A percentile compares a stretch with the other conserved stretches of the same genome.
These are phyloP conservation scores for Gandaritis pyraliata DNA, from an alignment of 2,888 invertebrate species.

Conservation along the genomic window DNA sequence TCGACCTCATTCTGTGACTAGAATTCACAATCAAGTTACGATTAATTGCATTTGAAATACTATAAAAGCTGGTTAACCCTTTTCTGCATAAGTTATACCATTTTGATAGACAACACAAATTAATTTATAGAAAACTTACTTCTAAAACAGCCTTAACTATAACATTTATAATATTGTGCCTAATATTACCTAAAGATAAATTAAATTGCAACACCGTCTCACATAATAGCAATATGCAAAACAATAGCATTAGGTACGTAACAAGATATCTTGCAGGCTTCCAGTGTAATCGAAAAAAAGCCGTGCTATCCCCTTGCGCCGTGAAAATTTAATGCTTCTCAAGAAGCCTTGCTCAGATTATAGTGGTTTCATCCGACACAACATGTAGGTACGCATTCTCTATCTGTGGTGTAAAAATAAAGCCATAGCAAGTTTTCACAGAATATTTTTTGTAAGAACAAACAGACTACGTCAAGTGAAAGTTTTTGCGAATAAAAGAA, in stretches of 20 bases:
- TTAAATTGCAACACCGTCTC: constrained; percentile 14
- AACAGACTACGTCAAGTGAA: background rate
- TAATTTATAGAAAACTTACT: background rate
- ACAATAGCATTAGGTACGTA: constrained; percentile 38
- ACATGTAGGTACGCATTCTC: constrained; percentile 25
- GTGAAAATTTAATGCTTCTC: constrained; percentile 65
- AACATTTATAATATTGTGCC: too few relatives aligned
- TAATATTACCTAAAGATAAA: background rate
- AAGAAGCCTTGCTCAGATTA: constrained; percentile 70
- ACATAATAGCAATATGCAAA: constrained; percentile 3
- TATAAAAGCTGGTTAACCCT: constrained; percentile 20
- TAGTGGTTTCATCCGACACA: constrained; percentile 59
- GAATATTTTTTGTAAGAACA: constrained; percentile 6
- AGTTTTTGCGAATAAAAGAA: background rate
- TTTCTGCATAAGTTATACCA: constrained; percentile 4
- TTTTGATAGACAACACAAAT: constrained; percentile 11
- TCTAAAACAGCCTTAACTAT: too few relatives aligned
- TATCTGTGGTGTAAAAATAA: constrained; percentile 51
- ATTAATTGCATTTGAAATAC: constrained; percentile 19
- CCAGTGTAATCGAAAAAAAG: constrained; percentile 63
- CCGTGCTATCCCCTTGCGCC: constrained; percentile 48
- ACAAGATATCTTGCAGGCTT: constrained; percentile 63
- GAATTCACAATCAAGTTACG: constrained; percentile 34
- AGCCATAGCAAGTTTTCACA: constrained; percentile 42
- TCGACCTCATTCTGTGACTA: constrained; percentile 27